These are phyloP conservation scores for Seriola dumerili DNA, from an alignment of 2,113 vertebrate genomes.

Conservation along the genomic window DNA sequence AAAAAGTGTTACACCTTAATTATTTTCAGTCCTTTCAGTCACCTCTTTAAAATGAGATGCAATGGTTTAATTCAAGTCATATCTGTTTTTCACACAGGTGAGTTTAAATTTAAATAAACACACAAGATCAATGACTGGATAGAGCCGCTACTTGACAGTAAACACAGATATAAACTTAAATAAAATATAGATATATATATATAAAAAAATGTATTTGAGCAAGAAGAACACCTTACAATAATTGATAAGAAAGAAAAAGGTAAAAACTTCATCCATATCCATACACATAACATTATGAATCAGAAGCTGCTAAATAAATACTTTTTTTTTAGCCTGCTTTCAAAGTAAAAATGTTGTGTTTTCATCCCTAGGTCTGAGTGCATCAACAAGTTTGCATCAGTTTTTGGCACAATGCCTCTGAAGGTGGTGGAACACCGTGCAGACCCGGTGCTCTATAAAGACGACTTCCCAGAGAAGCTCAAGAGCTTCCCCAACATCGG, in stretches of 20 bases:
- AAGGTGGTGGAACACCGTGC: conserved; percentile 98
- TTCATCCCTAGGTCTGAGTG: conserved; percentile 91
- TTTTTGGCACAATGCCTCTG: conserved; percentile 98
- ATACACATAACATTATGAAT: neutral
- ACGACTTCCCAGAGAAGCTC: conserved; percentile 98
- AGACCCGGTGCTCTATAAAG: conserved; percentile 97
- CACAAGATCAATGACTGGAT: neutral
- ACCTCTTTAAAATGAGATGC: neutral
- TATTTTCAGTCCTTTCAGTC: neutral
- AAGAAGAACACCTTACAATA: neutral
- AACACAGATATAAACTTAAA: neutral
- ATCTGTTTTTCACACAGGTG: neutral
- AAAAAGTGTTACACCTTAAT: neutral
- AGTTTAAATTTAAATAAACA: neutral
- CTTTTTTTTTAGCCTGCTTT: neutral
- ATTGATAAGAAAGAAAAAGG: neutral
- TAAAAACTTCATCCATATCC: neutral
- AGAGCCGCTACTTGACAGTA: neutral
- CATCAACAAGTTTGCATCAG: conserved; percentile 98
- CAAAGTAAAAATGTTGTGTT: conserved; percentile 6
- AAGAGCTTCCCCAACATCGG: conserved; percentile 99
- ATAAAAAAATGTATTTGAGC: neutral
- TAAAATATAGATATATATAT: neutral
- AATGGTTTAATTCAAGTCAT: neutral
- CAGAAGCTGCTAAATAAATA: neutral